A percentile compares a stretch with the other conserved stretches of the same genome.
These are phyloP conservation scores for Catostomus latipinnis DNA, from an alignment of 2,797 vertebrate genomes.

Conservation along the genomic window DNA sequence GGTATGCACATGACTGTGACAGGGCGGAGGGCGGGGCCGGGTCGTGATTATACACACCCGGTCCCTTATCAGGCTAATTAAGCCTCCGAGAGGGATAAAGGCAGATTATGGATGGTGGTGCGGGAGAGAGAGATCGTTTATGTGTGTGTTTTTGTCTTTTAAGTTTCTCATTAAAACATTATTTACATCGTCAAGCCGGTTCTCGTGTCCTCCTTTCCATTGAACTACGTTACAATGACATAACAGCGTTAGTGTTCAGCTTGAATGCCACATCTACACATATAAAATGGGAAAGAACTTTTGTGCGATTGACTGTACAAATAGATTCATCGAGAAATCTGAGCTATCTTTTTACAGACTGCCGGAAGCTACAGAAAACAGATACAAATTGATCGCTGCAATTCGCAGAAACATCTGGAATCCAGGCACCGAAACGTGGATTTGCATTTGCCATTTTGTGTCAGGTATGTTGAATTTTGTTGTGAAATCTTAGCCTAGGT, in stretches of 20 bases:
- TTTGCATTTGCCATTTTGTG: conserved; percentile 29
- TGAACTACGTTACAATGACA: too few species aligned
- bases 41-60: too few species aligned
- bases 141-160: too few species aligned
- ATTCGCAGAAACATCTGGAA: conserved; percentile 38
- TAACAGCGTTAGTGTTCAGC: neutral
- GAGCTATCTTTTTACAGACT: conserved; percentile 35
- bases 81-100: too few species aligned
- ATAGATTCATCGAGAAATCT: conserved; percentile 7
- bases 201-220: too few species aligned
- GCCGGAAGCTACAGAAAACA: conserved; percentile 37
- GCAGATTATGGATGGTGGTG: too few species aligned
- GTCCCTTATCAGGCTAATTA: too few species aligned
- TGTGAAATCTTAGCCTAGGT: too few species aligned
- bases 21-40: too few species aligned
- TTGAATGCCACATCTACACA: neutral
- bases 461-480: neutral
- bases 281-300: conserved; percentile 30
- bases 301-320: conserved; percentile 30
- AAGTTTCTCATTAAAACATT: too few species aligned
- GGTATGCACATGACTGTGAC: neutral
- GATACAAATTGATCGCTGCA: conserved; percentile 8
- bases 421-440: conserved; percentile 5
- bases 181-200: too few species aligned
- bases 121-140: too few species aligned